A percentile compares a stretch with the other conserved stretches of the same genome.
phyloP scores from a whole-genome alignment of 2,888 invertebrate species.

The Pomacea canaliculata region DNA sequence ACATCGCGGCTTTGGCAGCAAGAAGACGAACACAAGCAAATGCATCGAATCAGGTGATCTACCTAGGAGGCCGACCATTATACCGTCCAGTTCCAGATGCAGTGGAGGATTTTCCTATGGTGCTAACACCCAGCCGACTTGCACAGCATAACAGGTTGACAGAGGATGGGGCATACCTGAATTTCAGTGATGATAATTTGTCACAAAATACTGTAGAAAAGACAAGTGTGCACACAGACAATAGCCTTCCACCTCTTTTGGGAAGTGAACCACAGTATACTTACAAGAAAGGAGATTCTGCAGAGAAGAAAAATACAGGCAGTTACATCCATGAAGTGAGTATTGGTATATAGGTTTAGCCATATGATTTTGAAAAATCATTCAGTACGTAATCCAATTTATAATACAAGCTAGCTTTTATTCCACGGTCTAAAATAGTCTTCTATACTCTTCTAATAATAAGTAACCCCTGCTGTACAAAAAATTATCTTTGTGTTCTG shows the following conservation, averaged over 20 bases:
- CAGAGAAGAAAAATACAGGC: constrained; percentile 17
- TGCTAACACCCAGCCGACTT: constrained; percentile 60
- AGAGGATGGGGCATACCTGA: constrained; percentile 40
- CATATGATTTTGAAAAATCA: no score
- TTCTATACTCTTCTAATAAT: no score
- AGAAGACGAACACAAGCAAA: constrained; percentile 52
- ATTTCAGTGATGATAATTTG: constrained; percentile 50
- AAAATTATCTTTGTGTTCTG: no score
- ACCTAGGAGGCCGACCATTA: constrained; percentile 39
- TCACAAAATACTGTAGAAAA: constrained; percentile 45
- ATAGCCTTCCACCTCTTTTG: constrained; percentile 40
- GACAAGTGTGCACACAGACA: constrained; percentile 44
- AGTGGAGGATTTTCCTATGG: constrained; percentile 35
- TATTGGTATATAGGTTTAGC: background rate
- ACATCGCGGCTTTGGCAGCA: constrained; percentile 65
- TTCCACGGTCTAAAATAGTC: no score
- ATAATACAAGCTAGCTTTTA: no score
- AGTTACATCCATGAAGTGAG: constrained; percentile 25
- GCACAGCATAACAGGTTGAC: constrained; percentile 61
- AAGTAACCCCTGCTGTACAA: no score
- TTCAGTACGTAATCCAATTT: no score
- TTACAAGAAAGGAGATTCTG: constrained; percentile 19
- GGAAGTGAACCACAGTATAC: constrained; percentile 8
- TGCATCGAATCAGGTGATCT: constrained; percentile 1
- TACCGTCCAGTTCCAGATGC: constrained; percentile 34